Percentiles rank a stretch among this genome's conserved stretches.
Conservation (phyloP, 2,888 invertebrate genomes). For the Eupithecia inturbata region DNA sequence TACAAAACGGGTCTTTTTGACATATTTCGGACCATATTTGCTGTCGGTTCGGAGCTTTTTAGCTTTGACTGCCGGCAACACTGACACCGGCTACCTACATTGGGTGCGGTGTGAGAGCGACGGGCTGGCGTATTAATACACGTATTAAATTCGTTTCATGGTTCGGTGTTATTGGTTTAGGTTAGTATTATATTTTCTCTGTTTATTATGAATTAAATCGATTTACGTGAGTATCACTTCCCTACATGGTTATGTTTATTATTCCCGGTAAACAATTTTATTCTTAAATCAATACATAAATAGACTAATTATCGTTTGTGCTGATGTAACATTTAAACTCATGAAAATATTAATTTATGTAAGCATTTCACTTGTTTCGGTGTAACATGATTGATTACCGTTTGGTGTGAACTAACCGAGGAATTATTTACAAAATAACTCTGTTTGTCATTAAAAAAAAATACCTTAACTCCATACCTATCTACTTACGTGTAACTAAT, state of each 20-base stretch:
- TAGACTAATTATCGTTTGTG: not conserved
- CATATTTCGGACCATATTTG: too few relatives aligned
- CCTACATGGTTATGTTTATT: not conserved
- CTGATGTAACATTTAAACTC: not conserved
- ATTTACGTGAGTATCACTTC: not conserved
- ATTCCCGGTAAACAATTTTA: not conserved
- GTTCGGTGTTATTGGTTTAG: not conserved
- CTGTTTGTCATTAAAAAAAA: not conserved
- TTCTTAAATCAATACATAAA: not conserved
- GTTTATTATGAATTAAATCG: not conserved
- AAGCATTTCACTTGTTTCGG: not conserved
- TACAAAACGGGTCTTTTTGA: too few relatives aligned
- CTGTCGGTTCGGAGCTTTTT: too few relatives aligned
- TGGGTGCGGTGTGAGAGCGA: not conserved
- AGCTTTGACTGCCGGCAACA: too few relatives aligned
- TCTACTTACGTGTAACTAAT: not conserved
- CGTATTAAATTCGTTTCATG: not conserved
- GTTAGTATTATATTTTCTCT: not conserved
- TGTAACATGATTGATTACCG: not conserved
- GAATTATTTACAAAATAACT: not conserved
- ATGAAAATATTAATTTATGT: not conserved
- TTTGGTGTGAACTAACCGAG: not conserved
- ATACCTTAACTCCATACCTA: not conserved
- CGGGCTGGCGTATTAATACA: not conserved
- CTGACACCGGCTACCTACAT: conserved; percentile 4